These are phyloP conservation scores for Tribolium freemani DNA, from an alignment of 2,888 invertebrate species.

Conservation along the genomic window DNA sequence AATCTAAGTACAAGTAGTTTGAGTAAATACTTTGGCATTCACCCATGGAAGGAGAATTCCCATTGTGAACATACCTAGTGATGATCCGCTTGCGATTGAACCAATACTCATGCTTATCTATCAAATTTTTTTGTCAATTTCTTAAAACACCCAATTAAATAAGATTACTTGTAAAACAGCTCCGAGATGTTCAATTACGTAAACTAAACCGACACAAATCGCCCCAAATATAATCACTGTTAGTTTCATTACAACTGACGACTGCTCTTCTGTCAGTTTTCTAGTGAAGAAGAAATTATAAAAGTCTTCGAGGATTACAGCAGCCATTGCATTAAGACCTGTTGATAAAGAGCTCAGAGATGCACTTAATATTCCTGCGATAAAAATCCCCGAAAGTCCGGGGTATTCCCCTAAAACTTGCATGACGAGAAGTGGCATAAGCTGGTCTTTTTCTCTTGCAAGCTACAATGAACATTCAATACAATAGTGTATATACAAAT, in stretches of 20 bases:
- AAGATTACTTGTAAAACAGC: slow-evolving; percentile 77
- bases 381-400: slow-evolving; percentile 89
- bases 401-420: slow-evolving; percentile 83
- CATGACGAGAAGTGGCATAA: slow-evolving; percentile 88
- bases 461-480: slow-evolving; percentile 67
- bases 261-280: slow-evolving; percentile 71
- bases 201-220: slow-evolving; percentile 75
- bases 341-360: slow-evolving; percentile 87
- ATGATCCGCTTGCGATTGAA: slow-evolving; percentile 75
- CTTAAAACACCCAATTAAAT: no score
- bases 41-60: slow-evolving; percentile 80
- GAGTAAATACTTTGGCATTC: slow-evolving; percentile 69
- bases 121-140: not conserved
- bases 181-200: slow-evolving; percentile 77
- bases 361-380: slow-evolving; percentile 92
- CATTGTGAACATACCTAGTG: slow-evolving; percentile 78
- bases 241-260: slow-evolving; percentile 76
- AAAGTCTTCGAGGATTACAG: slow-evolving; percentile 81
- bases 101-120: slow-evolving; percentile 74
- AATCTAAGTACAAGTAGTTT: not conserved
- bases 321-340: slow-evolving; percentile 83
- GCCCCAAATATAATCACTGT: slow-evolving; percentile 76
- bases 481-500: no score
- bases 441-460: slow-evolving; percentile 82
- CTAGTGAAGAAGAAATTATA: slow-evolving; percentile 72